phyloP scores from a whole-genome alignment of 1,140 invertebrate species.

The Sitobion miscanthi region DNA sequence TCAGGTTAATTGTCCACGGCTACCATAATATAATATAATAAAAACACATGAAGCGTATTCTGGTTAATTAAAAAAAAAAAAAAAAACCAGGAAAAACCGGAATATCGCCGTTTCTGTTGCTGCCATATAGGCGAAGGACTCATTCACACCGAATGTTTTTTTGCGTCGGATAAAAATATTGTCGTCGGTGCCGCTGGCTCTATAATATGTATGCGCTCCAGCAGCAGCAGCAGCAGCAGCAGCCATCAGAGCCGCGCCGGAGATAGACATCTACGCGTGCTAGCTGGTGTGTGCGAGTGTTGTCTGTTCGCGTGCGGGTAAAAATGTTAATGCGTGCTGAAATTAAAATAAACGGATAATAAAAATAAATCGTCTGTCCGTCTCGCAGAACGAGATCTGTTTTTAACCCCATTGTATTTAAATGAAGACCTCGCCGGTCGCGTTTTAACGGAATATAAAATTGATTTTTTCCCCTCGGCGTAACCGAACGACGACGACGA shows the following conservation, averaged over 20 bases:
- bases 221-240: not conserved
- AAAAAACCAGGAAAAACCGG: conserved; percentile 45
- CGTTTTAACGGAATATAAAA: conserved; percentile 52
- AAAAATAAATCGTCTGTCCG: conserved; percentile 57
- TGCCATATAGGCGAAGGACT: conserved; percentile 23
- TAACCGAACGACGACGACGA: not conserved
- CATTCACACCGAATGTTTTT: conserved; percentile 43
- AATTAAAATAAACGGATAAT: conserved; percentile 56
- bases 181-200: not conserved
- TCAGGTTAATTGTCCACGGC: conserved; percentile 40
- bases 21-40: conserved; percentile 39
- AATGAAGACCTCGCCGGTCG: conserved; percentile 50
- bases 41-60: conserved; percentile 31
- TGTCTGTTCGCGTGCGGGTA: not conserved
- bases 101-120: conserved; percentile 25
- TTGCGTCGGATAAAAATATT: conserved; percentile 17
- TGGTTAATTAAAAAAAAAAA: conserved; percentile 52
- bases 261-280: conserved; percentile 49
- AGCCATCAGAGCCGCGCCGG: not conserved
- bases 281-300: not conserved
- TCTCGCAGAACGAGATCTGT: conserved; percentile 44
- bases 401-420: conserved; percentile 55
- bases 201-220: too few relatives aligned
- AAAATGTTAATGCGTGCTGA: conserved; percentile 51
- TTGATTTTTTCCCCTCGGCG: conserved; percentile 12